Percentiles rank a stretch among this genome's conserved stretches.
phyloP scores from a whole-genome alignment of 92 coral and sea anemone species.

The Bergia sp. region DNA sequence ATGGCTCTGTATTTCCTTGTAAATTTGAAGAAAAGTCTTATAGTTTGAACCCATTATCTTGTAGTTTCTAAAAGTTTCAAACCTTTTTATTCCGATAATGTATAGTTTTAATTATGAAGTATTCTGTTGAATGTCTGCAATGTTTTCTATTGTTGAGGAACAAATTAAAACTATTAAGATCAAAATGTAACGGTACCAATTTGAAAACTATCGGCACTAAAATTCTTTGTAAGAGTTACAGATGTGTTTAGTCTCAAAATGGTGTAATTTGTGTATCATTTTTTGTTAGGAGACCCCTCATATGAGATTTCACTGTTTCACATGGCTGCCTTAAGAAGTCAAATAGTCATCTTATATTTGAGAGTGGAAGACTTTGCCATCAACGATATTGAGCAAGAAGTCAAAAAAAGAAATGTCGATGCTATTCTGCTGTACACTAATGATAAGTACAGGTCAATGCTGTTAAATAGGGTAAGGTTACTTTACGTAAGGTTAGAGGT shows the following conservation, averaged over 20 bases:
- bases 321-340: neutral
- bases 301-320: neutral
- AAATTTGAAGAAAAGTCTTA: too few relatives aligned
- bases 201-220: neutral
- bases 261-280: neutral
- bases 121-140: too few relatives aligned
- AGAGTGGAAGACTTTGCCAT: neutral
- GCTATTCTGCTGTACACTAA: constrained; percentile 54
- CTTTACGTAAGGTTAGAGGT: neutral
- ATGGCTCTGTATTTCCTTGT: too few relatives aligned
- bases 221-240: neutral
- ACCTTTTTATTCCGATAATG: too few relatives aligned
- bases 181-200: neutral
- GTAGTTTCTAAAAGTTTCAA: too few relatives aligned
- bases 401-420: constrained; percentile 44
- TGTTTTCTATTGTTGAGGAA: too few relatives aligned
- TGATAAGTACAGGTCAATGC: neutral
- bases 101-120: too few relatives aligned
- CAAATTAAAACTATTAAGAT: neutral
- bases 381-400: constrained; percentile 6
- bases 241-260: too few relatives aligned
- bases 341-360: neutral
- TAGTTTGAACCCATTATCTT: too few relatives aligned
- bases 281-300: constrained; percentile 6
- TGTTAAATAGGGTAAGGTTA: constrained; percentile 33